Evolutionary conservation across 2,888 invertebrate species (phyloP).

Genomic region (Cremastinae sp.): DNA sequence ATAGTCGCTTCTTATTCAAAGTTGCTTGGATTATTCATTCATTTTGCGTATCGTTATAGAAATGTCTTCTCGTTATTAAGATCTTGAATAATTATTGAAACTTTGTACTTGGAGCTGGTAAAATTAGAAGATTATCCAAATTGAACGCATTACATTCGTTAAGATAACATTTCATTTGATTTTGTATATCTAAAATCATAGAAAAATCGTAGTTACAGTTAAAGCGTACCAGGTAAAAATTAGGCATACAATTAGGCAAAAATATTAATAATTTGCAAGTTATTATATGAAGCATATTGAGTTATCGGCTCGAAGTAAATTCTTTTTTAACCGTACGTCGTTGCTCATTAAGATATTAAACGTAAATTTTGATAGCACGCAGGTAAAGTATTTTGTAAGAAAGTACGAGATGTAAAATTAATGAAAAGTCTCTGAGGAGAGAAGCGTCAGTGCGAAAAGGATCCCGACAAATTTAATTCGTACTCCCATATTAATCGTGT

Average conservation of each 20-base stretch:
- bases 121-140: background rate
- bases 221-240: background rate
- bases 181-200: background rate
- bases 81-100: constrained; percentile 20
- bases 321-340: constrained; percentile 13
- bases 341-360: too few species aligned
- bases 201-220: too few species aligned
- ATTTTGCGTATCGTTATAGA: constrained; percentile 40
- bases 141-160: background rate
- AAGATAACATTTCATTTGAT: background rate
- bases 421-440: background rate
- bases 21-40: constrained; percentile 40
- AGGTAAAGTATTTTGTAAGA: too few species aligned
- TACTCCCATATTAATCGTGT: constrained; percentile 61
- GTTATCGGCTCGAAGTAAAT: constrained; percentile 30
- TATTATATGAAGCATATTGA: background rate
- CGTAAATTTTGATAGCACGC: too few species aligned
- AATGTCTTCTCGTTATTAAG: constrained; percentile 19
- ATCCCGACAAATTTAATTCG: constrained; percentile 5
- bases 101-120: constrained; percentile 39
- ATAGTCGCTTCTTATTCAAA: constrained; percentile 30
- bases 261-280: background rate
- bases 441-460: constrained; percentile 22
- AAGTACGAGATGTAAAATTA: background rate
- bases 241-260: background rate